phyloP scores from a whole-genome alignment of 1,140 invertebrate genomes.

The Pseudobourletiella spinata region DNA sequence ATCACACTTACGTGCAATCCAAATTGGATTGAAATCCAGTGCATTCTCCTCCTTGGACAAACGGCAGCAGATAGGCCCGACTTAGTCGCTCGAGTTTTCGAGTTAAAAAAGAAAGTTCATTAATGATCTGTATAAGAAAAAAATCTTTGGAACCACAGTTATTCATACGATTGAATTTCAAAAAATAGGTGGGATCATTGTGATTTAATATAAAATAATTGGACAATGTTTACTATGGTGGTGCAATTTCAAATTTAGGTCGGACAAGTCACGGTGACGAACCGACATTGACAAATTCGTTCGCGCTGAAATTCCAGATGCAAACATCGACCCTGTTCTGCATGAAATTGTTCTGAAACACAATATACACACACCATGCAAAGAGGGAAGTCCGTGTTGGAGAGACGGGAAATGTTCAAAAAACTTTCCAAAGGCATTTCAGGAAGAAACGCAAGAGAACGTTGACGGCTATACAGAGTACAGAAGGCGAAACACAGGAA shows the following conservation, averaged over 20 bases:
- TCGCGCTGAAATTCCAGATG: conserved; percentile 44
- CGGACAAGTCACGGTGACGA: too few relatives aligned
- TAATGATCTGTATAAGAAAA: conserved; percentile 39
- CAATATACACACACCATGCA: conserved; percentile 42
- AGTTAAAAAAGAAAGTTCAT: conserved; percentile 45
- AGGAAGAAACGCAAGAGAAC: conserved; percentile 33
- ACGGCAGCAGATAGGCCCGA: conserved; percentile 39
- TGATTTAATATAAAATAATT: conserved; percentile 17
- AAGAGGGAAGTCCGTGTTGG: conserved; percentile 39
- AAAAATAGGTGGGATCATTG: background rate
- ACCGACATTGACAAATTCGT: too few relatives aligned
- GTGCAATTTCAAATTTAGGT: too few relatives aligned
- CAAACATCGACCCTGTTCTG: conserved; percentile 37
- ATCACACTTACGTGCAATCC: conserved; percentile 45
- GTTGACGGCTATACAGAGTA: conserved; percentile 40
- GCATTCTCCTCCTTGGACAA: conserved; percentile 36
- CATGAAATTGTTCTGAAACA: conserved; percentile 41
- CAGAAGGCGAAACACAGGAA: conserved; percentile 33
- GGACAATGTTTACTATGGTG: too few relatives aligned
- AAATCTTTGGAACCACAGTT: conserved; percentile 40
- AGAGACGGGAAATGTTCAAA: conserved; percentile 40
- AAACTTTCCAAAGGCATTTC: conserved; percentile 36
- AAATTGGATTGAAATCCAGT: conserved; percentile 41
- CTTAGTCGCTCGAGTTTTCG: conserved; percentile 44
- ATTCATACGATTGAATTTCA: conserved; percentile 38